These are phyloP conservation scores for Proteles cristata DNA, from an alignment of 2,113 vertebrate species.

Conservation along the genomic window DNA sequence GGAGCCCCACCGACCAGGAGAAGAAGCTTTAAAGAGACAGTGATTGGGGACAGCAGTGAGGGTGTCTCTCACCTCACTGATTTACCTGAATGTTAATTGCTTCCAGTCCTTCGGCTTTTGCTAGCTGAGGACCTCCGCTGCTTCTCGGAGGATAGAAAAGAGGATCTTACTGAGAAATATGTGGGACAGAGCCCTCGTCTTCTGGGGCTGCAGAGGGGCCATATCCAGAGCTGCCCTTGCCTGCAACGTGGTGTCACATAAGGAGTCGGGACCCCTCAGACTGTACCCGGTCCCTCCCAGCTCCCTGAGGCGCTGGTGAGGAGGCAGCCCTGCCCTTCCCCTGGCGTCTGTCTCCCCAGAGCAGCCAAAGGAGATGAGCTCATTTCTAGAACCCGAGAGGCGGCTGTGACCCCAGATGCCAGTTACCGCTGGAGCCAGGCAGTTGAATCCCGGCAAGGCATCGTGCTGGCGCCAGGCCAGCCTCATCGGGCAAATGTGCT, in stretches of 20 bases:
- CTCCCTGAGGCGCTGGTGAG: not conserved
- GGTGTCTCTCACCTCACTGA: not conserved
- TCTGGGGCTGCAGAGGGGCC: not conserved
- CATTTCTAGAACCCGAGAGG: conserved; percentile 54
- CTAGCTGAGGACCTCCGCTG: not conserved
- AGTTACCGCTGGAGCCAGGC: not conserved
- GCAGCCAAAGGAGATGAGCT: conserved; percentile 65
- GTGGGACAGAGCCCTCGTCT: not conserved
- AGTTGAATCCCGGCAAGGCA: conserved; percentile 25
- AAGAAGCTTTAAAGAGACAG: not conserved
- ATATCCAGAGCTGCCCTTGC: not conserved
- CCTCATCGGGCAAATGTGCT: conserved; percentile 35
- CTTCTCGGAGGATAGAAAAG: not conserved
- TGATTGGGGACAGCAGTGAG: not conserved
- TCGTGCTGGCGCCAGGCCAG: not conserved
- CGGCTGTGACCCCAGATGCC: not conserved
- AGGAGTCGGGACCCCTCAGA: fast-evolving
- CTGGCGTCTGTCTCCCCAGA: not conserved
- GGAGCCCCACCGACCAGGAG: not conserved
- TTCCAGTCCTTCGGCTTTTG: not conserved
- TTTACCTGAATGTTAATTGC: not conserved
- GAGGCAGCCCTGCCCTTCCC: not conserved
- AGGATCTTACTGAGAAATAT: not conserved
- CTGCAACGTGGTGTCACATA: not conserved
- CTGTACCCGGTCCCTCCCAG: too few relatives aligned